Evolutionary conservation across 1,140 invertebrate species (phyloP).

Genomic region (Ganaspis sp.): DNA sequence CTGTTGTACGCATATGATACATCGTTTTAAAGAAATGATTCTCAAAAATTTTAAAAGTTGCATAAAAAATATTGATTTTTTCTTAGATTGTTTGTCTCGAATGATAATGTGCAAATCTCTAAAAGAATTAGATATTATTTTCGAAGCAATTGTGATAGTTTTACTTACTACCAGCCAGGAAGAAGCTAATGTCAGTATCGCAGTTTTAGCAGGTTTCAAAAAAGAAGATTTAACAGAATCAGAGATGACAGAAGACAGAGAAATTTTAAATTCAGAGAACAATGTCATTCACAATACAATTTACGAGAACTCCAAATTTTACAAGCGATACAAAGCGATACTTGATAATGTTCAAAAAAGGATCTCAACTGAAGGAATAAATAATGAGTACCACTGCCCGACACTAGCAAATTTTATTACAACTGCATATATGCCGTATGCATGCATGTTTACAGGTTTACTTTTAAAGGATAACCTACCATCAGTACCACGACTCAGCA

Average conservation of each 20-base stretch:
- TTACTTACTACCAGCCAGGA: not conserved
- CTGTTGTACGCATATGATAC: not conserved
- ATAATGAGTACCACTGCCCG: not conserved
- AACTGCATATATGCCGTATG: not conserved
- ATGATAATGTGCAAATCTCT: not conserved
- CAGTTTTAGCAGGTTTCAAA: not conserved
- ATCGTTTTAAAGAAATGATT: not conserved
- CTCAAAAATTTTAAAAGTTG: not conserved
- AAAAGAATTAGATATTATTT: not conserved
- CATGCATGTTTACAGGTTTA: not conserved
- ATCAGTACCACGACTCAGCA: not conserved
- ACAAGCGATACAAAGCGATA: not conserved
- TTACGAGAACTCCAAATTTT: not conserved
- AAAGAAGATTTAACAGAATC: not conserved
- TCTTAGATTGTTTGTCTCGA: not conserved
- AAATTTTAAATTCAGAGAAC: not conserved
- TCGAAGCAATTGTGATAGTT: not conserved
- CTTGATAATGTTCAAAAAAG: not conserved
- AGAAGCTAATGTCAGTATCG: too few relatives aligned
- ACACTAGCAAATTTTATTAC: not conserved
- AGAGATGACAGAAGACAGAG: not conserved
- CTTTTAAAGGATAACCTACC: not conserved
- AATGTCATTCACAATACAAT: not conserved
- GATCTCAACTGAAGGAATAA: not conserved
- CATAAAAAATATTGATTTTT: not conserved